phyloP scores from a whole-genome alignment of 1,140 invertebrate species.

The Leptoteleia sp. region DNA sequence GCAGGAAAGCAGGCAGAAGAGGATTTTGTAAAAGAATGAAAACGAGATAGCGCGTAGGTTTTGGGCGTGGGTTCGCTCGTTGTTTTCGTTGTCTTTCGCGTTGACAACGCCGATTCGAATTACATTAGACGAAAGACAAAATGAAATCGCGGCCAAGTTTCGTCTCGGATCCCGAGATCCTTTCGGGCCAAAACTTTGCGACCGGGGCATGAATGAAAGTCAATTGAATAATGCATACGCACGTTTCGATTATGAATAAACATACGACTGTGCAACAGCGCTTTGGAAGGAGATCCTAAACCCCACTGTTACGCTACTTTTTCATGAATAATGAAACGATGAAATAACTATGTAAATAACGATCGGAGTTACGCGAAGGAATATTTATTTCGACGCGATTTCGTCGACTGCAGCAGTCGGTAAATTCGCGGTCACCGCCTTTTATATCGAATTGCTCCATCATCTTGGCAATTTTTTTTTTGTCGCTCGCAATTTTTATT shows the following conservation, averaged over 20 bases:
- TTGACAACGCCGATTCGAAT: slow-evolving; percentile 30
- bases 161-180: slow-evolving; percentile 9
- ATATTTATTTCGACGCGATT: slow-evolving; percentile 21
- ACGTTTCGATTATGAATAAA: slow-evolving; percentile 51
- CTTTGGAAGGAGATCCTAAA: slow-evolving; percentile 48
- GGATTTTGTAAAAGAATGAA: slow-evolving; percentile 55
- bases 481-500: too few species aligned
- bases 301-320: slow-evolving; percentile 51
- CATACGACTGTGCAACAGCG: slow-evolving; percentile 42
- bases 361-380: slow-evolving; percentile 19
- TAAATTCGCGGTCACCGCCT: not conserved
- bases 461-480: too few species aligned
- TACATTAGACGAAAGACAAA: slow-evolving; percentile 30
- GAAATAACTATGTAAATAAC: slow-evolving; percentile 53
- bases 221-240: slow-evolving; percentile 47
- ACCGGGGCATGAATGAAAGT: slow-evolving; percentile 28
- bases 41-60: slow-evolving; percentile 45
- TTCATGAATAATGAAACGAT: slow-evolving; percentile 57
- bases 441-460: not conserved
- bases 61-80: slow-evolving; percentile 44
- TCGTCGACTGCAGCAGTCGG: slow-evolving; percentile 11
- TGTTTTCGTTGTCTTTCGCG: slow-evolving; percentile 38
- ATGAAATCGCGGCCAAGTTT: slow-evolving; percentile 5
- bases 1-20: slow-evolving; percentile 31
- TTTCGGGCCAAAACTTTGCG: not conserved